Evolutionary conservation across 2,797 vertebrate genomes (phyloP).

Genomic region (Chiroxiphia lanceolata): DNA sequence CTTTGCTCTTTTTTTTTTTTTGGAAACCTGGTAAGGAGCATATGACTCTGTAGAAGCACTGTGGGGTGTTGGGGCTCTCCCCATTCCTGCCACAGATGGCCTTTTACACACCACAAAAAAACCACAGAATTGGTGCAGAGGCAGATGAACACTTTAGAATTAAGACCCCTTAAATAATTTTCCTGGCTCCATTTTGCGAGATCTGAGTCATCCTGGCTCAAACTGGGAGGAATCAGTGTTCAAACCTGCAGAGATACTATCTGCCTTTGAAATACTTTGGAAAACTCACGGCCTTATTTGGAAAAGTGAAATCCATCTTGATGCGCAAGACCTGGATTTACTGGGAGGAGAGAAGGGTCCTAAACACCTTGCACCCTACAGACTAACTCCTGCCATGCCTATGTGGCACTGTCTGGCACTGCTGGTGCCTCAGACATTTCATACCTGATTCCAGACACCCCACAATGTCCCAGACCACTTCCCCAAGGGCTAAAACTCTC

Average conservation of each 20-base stretch:
- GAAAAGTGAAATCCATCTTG: background rate
- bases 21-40: background rate
- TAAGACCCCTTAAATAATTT: slow-evolving; percentile 8
- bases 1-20: background rate
- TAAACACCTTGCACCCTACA: background rate
- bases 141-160: background rate
- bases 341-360: background rate
- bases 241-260: slow-evolving; percentile 35
- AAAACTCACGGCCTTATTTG: background rate
- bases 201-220: background rate
- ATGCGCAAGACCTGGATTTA: background rate
- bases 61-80: background rate
- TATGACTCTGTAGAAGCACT: background rate
- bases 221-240: slow-evolving; percentile 16
- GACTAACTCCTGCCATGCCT: background rate
- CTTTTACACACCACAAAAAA: background rate
- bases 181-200: slow-evolving; percentile 34
- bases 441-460: background rate
- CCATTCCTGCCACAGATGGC: background rate
- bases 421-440: background rate
- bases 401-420: background rate
- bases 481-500: background rate
- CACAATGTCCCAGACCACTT: fast-evolving
- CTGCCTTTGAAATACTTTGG: background rate
- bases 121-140: background rate